Percentiles rank a stretch among this genome's conserved stretches.
Conservation (phyloP, 2,888 invertebrate genomes). For the Aphidoletes aphidimyza region DNA sequence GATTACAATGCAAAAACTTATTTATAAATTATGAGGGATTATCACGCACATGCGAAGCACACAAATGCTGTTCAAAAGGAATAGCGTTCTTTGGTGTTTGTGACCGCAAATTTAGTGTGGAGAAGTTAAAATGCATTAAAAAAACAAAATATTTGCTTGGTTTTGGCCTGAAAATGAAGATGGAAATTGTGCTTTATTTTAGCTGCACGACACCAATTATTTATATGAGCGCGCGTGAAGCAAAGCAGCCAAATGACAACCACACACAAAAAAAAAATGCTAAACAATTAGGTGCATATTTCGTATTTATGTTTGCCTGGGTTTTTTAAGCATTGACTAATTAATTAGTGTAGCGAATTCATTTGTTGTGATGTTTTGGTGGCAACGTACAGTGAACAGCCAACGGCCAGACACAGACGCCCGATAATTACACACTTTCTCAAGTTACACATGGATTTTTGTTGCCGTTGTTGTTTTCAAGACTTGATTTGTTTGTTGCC, state of each 20-base stretch:
- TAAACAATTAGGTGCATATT: slow-evolving; percentile 40
- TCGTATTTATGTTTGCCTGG: slow-evolving; percentile 4
- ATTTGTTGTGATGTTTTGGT: no score
- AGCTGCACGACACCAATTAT: slow-evolving; percentile 37
- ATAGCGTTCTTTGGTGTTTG: not conserved
- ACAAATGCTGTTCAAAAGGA: not conserved
- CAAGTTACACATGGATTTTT: not conserved
- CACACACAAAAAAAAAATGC: slow-evolving; percentile 14
- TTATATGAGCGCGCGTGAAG: not conserved
- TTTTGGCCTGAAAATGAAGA: no score
- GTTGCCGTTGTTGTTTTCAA: slow-evolving; percentile 18
- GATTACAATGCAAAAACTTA: slow-evolving; percentile 13
- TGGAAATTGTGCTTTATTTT: not conserved
- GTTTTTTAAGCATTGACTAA: slow-evolving; percentile 23
- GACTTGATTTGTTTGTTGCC: no score
- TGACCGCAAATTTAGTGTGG: not conserved
- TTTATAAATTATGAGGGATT: slow-evolving; percentile 45
- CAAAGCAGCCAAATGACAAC: slow-evolving; percentile 21
- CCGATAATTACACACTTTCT: slow-evolving; percentile 34
- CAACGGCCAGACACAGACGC: not conserved
- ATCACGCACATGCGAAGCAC: slow-evolving; percentile 50
- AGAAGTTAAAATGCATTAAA: not conserved
- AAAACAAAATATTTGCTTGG: not conserved
- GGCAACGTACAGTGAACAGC: no score
- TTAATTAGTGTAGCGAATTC: slow-evolving; percentile 12